A percentile compares a stretch with the other conserved stretches of the same genome.
Conservation (phyloP, 2,797 vertebrate species). For the Parauchenoglanis ngamensis region DNA sequence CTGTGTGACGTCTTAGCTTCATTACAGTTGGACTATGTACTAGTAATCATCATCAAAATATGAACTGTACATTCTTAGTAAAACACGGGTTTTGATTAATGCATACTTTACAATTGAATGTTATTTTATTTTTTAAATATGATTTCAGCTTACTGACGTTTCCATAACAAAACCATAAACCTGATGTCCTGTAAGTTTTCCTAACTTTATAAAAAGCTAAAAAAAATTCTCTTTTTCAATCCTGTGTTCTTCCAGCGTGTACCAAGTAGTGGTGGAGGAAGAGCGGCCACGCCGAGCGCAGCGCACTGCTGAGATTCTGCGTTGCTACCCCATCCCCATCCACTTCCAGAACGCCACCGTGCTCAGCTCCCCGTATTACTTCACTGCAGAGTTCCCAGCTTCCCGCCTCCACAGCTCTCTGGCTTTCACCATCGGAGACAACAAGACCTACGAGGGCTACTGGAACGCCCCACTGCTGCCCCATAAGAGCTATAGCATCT, state of each 20-base stretch:
- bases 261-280: constrained; percentile 91
- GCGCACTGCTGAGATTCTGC: constrained; percentile 87
- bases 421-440: constrained; percentile 84
- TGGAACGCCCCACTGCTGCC: constrained; percentile 88
- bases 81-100: constrained; percentile 8
- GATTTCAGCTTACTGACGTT: neutral
- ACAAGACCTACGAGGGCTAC: constrained; percentile 83
- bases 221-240: neutral
- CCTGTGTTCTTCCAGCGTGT: constrained; percentile 75
- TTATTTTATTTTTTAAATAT: neutral
- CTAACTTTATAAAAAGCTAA: neutral
- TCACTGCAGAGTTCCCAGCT: constrained; percentile 87
- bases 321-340: constrained; percentile 90
- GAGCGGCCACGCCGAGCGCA: constrained; percentile 86
- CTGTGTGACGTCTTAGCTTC: neutral
- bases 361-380: constrained; percentile 88
- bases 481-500: constrained; percentile 94
- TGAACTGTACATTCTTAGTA: neutral
- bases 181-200: neutral
- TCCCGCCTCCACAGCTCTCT: constrained; percentile 73
- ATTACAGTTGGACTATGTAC: neutral
- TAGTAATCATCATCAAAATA: no score
- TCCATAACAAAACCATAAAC: neutral
- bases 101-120: neutral
- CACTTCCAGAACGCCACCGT: constrained; percentile 88